Percentiles rank a stretch among this genome's conserved stretches.
These are phyloP conservation scores for Pipa parva DNA, from an alignment of 2,113 vertebrate species.

Conservation along the genomic window DNA sequence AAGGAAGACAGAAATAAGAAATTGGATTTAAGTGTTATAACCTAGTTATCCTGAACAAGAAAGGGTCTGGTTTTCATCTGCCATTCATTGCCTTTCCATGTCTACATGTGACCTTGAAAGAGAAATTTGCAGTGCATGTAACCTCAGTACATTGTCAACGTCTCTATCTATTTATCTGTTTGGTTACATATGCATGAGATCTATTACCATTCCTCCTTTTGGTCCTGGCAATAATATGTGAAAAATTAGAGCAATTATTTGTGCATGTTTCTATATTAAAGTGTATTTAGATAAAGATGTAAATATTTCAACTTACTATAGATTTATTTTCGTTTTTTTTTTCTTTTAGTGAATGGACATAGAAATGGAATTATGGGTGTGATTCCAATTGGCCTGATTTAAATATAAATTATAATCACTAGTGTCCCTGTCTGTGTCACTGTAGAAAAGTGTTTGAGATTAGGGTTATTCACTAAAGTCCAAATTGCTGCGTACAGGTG, in stretches of 20 bases:
- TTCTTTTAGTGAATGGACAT: too few species aligned
- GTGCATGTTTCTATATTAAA: too few species aligned
- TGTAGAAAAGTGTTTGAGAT: too few species aligned
- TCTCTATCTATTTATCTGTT: slow-evolving; percentile 28
- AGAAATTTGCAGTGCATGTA: neutral
- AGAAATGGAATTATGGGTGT: too few species aligned
- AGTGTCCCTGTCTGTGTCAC: too few species aligned
- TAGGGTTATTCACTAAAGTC: too few species aligned
- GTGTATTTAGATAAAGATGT: too few species aligned
- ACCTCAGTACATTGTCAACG: slow-evolving; percentile 22
- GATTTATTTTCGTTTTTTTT: too few species aligned
- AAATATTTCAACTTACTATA: too few species aligned
- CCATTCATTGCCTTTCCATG: slow-evolving; percentile 35
- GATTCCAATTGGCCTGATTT: too few species aligned
- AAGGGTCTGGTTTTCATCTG: slow-evolving; percentile 31
- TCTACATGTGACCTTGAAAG: slow-evolving; percentile 38
- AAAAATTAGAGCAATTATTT: neutral
- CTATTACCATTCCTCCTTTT: neutral
- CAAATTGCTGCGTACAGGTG: too few species aligned
- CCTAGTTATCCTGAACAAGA: slow-evolving; percentile 42
- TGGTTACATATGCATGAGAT: slow-evolving; percentile 9
- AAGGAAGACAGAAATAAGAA: slow-evolving; percentile 44
- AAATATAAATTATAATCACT: too few species aligned
- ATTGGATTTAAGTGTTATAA: slow-evolving; percentile 44
- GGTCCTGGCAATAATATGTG: neutral